Percentiles rank a stretch among this genome's conserved stretches.
These are phyloP conservation scores for Simalia tracyae DNA, from an alignment of 2,797 vertebrate genomes.

Conservation along the genomic window DNA sequence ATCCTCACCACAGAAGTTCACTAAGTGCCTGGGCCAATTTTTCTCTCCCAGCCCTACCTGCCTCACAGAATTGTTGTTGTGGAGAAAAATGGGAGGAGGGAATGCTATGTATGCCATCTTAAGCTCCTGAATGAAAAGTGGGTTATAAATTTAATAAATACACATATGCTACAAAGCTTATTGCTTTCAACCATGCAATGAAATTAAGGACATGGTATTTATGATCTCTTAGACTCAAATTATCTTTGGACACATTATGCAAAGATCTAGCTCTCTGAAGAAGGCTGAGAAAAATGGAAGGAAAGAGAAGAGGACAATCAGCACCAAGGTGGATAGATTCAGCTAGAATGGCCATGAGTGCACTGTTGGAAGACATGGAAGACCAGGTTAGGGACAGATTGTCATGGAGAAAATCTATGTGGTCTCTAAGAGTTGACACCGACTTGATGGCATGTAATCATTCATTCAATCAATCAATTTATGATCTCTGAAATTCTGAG, in stretches of 20 bases:
- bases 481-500: not conserved
- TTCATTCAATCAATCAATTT: not conserved
- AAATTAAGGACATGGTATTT: slow-evolving; percentile 15
- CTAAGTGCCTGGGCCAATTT: not conserved
- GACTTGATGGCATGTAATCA: not conserved
- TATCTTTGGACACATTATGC: not conserved
- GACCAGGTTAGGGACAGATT: not conserved
- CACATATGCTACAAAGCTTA: not conserved
- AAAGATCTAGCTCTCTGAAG: not conserved
- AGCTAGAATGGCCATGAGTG: not conserved
- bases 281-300: not conserved
- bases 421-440: not conserved
- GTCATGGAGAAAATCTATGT: not conserved
- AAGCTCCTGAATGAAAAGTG: not conserved
- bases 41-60: not conserved
- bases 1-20: not conserved
- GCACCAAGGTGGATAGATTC: not conserved
- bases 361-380: too few species aligned
- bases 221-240: not conserved
- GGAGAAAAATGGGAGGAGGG: not conserved
- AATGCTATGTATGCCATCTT: not conserved
- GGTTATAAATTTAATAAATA: not conserved
- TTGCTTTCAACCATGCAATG: not conserved
- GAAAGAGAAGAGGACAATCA: not conserved
- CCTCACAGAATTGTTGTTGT: not conserved